Base-by-base conservation (phyloP, 2,888 invertebrate species). In the Dione juno region DNA sequence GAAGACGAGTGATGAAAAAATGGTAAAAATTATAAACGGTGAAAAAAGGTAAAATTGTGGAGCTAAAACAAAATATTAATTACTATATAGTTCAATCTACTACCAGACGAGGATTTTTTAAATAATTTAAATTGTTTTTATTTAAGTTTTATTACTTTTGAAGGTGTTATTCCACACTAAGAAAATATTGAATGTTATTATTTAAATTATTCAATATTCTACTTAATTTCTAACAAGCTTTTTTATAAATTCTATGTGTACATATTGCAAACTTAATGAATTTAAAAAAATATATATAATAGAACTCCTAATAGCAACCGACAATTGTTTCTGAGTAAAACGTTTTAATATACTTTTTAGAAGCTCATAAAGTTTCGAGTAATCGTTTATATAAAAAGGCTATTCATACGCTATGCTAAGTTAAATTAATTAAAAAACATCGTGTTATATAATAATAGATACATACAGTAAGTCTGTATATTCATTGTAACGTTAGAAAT, bases 301-400 rank as follows among this genome's bases (percentile, higher is more conserved):
- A 10, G 9, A 19, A 19, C 10, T 43, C n/a, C n/a, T n/a, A n/a
- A 35, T 28, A 41, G 40, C 43, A 14, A 14, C 41, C 14, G 28
- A 43, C 43, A 21, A 59, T 59, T 59, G 28, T 59, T 59, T 43
- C 14, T 43, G 14, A 43, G 59, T 59, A 43, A 59, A 28, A 43
- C n/a, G 28, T 59, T 59, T 59, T 59, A 43, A 21, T 59, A 43
- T 59, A n/a, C 43, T 59, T 43, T 21, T 59, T 28, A 59, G 43
- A 59, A 59, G 43, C 43, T 59, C 21, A 59, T 59, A 59, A 59
- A 59, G 21, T n/a, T 59, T n/a, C n/a, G 28, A 21, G 21, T 14
- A 59, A 59, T 43, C 1, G 21, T 41, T 59, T 43, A 10, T 9
- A 41, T 21, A 43, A 21, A 43, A 59, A 43, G 14, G 21, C 28